Evolutionary conservation across 1,140 invertebrate genomes (phyloP).

Genomic region (Hetaerina americana): DNA sequence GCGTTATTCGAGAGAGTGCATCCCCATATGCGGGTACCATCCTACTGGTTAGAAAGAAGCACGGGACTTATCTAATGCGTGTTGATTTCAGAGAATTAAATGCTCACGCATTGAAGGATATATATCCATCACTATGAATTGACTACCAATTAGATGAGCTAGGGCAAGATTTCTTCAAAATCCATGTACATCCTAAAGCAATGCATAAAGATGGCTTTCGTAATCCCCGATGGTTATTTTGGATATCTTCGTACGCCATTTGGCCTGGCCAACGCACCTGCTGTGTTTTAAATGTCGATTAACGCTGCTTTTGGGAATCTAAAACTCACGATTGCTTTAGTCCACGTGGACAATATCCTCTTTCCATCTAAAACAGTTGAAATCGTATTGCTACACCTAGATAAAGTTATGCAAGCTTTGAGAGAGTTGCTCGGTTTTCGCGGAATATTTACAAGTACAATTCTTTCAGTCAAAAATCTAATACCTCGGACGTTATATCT

Average conservation of each 20-base stretch:
- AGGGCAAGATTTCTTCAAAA: conserved; percentile 32
- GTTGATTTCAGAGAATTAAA: conserved; percentile 30
- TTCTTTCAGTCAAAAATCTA: neutral
- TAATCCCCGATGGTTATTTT: conserved; percentile 27
- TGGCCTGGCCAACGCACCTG: conserved; percentile 28
- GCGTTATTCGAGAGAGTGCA: conserved; percentile 17
- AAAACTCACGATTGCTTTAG: conserved; percentile 4
- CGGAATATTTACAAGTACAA: neutral
- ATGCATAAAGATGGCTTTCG: conserved; percentile 31
- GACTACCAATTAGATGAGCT: conserved; percentile 27
- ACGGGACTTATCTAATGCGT: conserved; percentile 25
- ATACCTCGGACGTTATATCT: neutral
- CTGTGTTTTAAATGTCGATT: conserved; percentile 29
- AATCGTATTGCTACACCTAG: conserved; percentile 5
- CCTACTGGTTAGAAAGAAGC: conserved; percentile 29
- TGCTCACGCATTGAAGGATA: conserved; percentile 22
- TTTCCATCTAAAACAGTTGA: neutral
- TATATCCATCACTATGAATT: conserved; percentile 31
- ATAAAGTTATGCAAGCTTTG: conserved; percentile 1
- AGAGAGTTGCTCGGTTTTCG: too few species aligned
- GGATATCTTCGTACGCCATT: conserved; percentile 30
- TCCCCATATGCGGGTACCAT: conserved; percentile 24
- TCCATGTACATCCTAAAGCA: conserved; percentile 22
- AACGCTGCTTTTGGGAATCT: conserved; percentile 11
- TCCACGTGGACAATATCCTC: conserved; percentile 7